Evolutionary conservation across 2,797 vertebrate genomes (phyloP).

Genomic region (Anabas testudineus): DNA sequence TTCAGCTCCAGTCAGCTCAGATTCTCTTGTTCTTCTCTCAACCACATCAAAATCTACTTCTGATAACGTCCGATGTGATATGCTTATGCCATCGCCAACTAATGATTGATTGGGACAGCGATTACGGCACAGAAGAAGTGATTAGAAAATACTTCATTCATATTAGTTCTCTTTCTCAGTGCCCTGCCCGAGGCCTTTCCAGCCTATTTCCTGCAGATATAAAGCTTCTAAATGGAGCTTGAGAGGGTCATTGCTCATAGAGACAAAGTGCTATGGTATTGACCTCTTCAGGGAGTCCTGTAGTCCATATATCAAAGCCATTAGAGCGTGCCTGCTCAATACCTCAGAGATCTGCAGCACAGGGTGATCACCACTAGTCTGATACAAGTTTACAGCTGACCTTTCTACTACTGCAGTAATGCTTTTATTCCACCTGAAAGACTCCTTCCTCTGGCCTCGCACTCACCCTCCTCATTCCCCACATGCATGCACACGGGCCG

Average conservation of each 20-base stretch:
- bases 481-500: conserved; percentile 13
- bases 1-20: conserved; percentile 41
- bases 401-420: conserved; percentile 84
- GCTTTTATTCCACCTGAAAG: conserved; percentile 84
- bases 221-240: conserved; percentile 84
- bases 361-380: conserved; percentile 85
- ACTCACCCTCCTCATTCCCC: conserved; percentile 51
- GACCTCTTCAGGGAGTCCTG: conserved; percentile 84
- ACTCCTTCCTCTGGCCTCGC: conserved; percentile 71
- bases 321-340: conserved; percentile 85
- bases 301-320: conserved; percentile 85
- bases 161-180: conserved; percentile 71
- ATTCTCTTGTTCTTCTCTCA: conserved; percentile 53
- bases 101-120: conserved; percentile 67
- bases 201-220: conserved; percentile 84
- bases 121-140: conserved; percentile 71
- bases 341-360: conserved; percentile 84
- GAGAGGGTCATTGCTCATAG: conserved; percentile 86
- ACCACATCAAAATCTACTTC: conserved; percentile 62
- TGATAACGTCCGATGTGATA: conserved; percentile 56
- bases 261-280: conserved; percentile 85
- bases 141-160: conserved; percentile 81
- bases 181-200: conserved; percentile 77
- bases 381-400: conserved; percentile 87
- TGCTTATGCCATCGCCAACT: conserved; percentile 52